Percentiles rank a stretch among this genome's conserved stretches.
These are phyloP conservation scores for Hypotaenidia okinawae DNA, from an alignment of 2,797 vertebrate species.

Conservation along the genomic window DNA sequence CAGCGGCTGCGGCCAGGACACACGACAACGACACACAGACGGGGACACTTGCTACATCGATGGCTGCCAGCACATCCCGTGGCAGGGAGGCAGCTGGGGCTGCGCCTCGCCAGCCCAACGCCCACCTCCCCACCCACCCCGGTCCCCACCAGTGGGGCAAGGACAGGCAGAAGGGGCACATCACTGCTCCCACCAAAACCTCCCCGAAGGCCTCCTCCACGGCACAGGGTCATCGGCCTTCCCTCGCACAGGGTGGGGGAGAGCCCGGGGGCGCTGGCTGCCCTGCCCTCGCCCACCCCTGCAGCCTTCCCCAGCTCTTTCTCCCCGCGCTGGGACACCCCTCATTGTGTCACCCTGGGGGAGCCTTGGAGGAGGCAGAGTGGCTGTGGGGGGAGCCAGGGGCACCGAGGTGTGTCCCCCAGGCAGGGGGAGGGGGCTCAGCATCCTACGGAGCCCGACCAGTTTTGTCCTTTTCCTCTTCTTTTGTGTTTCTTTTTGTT, in stretches of 20 bases:
- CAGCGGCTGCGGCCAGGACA: neutral
- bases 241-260: neutral
- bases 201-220: conserved; percentile 31
- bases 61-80: conserved; percentile 32
- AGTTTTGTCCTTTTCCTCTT: conserved; percentile 28
- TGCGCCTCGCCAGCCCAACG: neutral
- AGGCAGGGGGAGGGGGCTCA: fast-evolving
- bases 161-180: neutral
- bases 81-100: neutral
- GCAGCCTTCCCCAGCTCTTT: fast-evolving
- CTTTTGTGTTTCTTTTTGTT: neutral
- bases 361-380: neutral
- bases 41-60: conserved; percentile 65
- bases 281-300: neutral
- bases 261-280: neutral
- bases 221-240: conserved; percentile 21
- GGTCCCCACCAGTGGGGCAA: fast-evolving
- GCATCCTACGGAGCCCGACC: neutral
- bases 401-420: neutral
- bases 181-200: neutral
- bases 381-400: neutral
- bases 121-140: neutral
- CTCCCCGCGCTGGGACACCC: neutral
- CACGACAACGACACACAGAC: neutral
- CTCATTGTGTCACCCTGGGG: neutral